phyloP scores from a whole-genome alignment of 2,888 invertebrate species.

The Zaprionus bogoriensis region DNA sequence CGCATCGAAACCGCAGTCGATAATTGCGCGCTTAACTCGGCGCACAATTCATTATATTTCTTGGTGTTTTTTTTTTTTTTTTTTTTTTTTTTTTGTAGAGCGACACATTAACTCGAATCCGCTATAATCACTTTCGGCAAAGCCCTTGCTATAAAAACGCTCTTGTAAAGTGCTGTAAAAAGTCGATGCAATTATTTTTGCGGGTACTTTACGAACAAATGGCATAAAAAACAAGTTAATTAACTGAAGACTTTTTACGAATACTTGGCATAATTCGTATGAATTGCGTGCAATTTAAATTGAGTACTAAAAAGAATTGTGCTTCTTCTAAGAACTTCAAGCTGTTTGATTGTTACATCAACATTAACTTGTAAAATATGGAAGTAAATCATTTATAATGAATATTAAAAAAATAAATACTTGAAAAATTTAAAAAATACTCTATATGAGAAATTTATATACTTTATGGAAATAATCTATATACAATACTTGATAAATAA shows the following conservation, averaged over 20 bases:
- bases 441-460: no score
- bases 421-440: no score
- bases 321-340: no score
- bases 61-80: slow-evolving; percentile 10
- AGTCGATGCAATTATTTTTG: neutral
- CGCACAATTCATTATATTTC: slow-evolving; percentile 16
- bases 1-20: slow-evolving; percentile 47
- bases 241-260: neutral
- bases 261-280: neutral
- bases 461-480: no score
- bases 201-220: neutral
- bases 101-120: neutral
- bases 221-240: neutral
- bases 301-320: neutral
- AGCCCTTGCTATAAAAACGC: neutral
- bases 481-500: no score
- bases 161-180: neutral
- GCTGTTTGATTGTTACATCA: no score
- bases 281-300: neutral
- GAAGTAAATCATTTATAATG: no score
- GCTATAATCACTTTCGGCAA: neutral
- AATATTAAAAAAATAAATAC: no score
- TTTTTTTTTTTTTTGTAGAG: neutral
- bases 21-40: slow-evolving; percentile 32
- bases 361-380: neutral